These are phyloP conservation scores for Drosophila cognata DNA, from an alignment of 2,888 invertebrate species.

Conservation along the genomic window DNA sequence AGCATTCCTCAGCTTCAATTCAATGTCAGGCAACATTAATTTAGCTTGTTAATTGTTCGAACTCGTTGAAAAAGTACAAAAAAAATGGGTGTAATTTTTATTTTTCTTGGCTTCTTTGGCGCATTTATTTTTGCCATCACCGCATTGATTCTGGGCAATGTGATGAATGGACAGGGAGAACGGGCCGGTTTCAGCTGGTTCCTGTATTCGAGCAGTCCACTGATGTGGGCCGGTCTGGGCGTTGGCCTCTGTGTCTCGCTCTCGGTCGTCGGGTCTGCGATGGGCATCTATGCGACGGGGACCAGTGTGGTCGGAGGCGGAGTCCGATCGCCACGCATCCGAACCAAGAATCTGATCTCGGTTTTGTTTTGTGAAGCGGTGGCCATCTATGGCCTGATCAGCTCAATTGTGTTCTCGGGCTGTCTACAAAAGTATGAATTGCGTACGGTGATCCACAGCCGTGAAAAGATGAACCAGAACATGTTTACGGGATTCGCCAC, in stretches of 20 bases:
- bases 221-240: slow-evolving; percentile 98
- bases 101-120: slow-evolving; percentile 79
- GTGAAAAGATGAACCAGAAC: slow-evolving; percentile 87
- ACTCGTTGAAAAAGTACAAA: background rate
- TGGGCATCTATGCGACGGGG: slow-evolving; percentile 98
- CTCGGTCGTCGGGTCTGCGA: slow-evolving; percentile 98
- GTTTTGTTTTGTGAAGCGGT: slow-evolving; percentile 99
- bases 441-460: slow-evolving; percentile 54
- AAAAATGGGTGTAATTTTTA: slow-evolving; percentile 26
- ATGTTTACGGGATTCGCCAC: slow-evolving; percentile 95
- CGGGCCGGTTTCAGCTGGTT: slow-evolving; percentile 95
- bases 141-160: slow-evolving; percentile 84
- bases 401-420: slow-evolving; percentile 97
- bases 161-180: slow-evolving; percentile 93
- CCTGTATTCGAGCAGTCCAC: slow-evolving; percentile 94
- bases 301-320: slow-evolving; percentile 98
- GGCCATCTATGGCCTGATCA: slow-evolving; percentile 99
- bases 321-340: slow-evolving; percentile 98
- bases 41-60: background rate
- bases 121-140: slow-evolving; percentile 86
- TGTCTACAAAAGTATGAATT: slow-evolving; percentile 87
- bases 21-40: background rate
- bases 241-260: slow-evolving; percentile 97
- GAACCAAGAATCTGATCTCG: slow-evolving; percentile 99
- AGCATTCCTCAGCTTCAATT: background rate